Base-by-base conservation (phyloP, 2,888 invertebrate species). In the Dasypolia templi region DNA sequence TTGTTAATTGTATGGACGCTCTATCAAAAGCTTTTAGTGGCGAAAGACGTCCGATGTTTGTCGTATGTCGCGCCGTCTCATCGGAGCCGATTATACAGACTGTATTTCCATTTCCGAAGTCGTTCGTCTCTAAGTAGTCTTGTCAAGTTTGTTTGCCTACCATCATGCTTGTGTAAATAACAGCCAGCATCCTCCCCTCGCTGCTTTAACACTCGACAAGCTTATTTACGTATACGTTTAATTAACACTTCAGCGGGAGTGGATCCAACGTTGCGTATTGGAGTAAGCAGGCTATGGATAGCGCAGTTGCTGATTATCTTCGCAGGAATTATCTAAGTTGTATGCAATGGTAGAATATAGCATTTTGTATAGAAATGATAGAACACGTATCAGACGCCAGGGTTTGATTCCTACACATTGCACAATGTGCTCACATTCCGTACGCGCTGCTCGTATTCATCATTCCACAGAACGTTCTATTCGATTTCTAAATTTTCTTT, bases 101-200 rank as follows among this genome's bases (percentile, higher is more conserved):
- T 82, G 76, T 75, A 77, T 77, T 77, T 82, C 73, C 76, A 82
- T 77, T 77, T 79, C 72, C 76, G 79, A 83, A 86, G 77, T 79
- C 79, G 80, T 81, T 84, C 77, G 79, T 83, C 67, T 87, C 88
- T 92, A 92, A 93, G 93, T 92, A 91, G 88, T 86, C 84, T 87
- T 89, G 89, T 91, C 91, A 87, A 91, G 90, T 92, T 93, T 94
- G 93, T 93, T 94, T 93, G 92, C 89, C 88, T 91, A 90, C 90
- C 90, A 92, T 94, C 94, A 94, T 93, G 94, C 88, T 89, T 93
- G 89, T 91, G 94, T 93, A 94, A 94, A 94, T 92, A 94, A 51
- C 89, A 86, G 82, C 55, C 62, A 78, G 59, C 56, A 19, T 75
- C 89, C 87, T 85, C 88, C 91, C 90, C 87, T 89, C 83, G 72